Conservation (phyloP, 2,888 invertebrate species). For the Ctenicera cuprea region DNA sequence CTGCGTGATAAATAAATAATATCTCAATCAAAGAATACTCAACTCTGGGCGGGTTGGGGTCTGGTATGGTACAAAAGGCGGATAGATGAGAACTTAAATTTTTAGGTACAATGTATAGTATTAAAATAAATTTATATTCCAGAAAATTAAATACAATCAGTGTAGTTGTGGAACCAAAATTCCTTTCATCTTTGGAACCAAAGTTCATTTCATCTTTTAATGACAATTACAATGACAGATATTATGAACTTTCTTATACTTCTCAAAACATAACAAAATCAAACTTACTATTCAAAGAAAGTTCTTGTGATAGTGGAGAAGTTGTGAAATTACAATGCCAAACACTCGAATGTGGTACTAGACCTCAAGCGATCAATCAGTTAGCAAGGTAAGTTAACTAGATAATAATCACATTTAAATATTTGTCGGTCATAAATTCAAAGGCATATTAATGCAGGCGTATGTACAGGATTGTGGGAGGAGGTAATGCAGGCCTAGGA, state of each 20-base stretch:
- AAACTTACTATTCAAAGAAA: slow-evolving; percentile 80
- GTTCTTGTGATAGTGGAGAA: slow-evolving; percentile 78
- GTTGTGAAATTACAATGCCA: slow-evolving; percentile 82
- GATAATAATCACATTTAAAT: not conserved
- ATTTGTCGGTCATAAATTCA: slow-evolving; percentile 29
- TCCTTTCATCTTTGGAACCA: slow-evolving; percentile 38
- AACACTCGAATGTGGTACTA: slow-evolving; percentile 82
- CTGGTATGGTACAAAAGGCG: not conserved
- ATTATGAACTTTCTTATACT: slow-evolving; percentile 79
- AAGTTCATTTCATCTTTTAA: slow-evolving; percentile 12
- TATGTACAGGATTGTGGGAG: slow-evolving; percentile 85
- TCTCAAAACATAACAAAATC: slow-evolving; percentile 76
- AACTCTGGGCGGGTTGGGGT: no score
- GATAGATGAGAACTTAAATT: not conserved
- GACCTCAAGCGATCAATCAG: slow-evolving; percentile 79
- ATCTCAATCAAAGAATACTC: no score
- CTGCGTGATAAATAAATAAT: no score
- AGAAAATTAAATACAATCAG: slow-evolving; percentile 61
- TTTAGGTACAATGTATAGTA: not conserved
- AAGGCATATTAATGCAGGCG: slow-evolving; percentile 62
- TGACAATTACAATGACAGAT: slow-evolving; percentile 60
- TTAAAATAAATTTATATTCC: slow-evolving; percentile 40
- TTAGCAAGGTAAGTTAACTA: slow-evolving; percentile 78
- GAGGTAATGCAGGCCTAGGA: slow-evolving; percentile 84
- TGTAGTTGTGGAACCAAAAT: slow-evolving; percentile 46